Conservation (phyloP, 2,113 vertebrate species). For the Notechis scutatus region DNA sequence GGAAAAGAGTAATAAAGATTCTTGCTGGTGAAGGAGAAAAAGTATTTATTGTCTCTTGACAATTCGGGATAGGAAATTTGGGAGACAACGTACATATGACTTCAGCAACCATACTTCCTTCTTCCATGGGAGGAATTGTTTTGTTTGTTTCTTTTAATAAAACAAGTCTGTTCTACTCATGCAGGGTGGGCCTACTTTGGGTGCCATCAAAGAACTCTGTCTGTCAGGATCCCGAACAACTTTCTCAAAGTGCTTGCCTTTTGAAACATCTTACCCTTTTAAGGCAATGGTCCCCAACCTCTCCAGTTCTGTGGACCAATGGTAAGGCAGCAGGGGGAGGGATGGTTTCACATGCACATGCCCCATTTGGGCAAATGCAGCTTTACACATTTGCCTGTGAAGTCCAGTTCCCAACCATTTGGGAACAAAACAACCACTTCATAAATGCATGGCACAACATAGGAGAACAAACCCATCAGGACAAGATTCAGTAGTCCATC, state of each 20-base stretch:
- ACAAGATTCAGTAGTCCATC: too few species aligned
- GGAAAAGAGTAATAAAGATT: conserved; percentile 52
- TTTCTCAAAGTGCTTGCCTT: background rate
- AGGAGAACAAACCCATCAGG: too few species aligned
- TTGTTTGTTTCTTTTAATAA: background rate
- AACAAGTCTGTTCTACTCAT: background rate
- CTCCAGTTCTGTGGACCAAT: background rate
- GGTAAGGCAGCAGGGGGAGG: background rate
- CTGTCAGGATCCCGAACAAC: background rate
- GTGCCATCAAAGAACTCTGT: background rate
- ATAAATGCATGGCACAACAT: too few species aligned
- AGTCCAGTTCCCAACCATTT: background rate
- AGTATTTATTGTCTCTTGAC: conserved; percentile 49
- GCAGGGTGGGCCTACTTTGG: background rate
- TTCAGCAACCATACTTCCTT: background rate
- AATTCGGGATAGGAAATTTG: conserved; percentile 42
- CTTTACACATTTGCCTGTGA: background rate
- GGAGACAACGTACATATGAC: background rate
- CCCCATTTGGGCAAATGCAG: background rate
- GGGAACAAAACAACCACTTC: too few species aligned
- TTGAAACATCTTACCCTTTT: background rate
- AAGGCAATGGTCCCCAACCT: background rate
- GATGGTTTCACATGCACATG: background rate
- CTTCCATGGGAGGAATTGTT: background rate
- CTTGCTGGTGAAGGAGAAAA: conserved; percentile 46